Percentiles rank a stretch among this genome's conserved stretches.
phyloP scores from a whole-genome alignment of 2,113 vertebrate species.

The Monopterus albus region DNA sequence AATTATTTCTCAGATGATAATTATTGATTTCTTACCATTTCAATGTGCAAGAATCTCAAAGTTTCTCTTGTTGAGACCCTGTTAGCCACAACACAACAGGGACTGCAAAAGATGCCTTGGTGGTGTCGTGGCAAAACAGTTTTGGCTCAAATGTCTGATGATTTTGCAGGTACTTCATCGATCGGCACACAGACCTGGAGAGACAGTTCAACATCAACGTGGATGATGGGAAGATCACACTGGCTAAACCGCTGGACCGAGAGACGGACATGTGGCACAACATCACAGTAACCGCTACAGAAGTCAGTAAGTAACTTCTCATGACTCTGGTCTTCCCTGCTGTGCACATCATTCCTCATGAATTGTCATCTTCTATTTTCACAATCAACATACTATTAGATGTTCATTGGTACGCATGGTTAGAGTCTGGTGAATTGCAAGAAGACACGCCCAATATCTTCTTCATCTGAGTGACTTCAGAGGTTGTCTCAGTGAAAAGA shows the following conservation, averaged over 20 bases:
- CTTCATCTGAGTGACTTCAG: conserved; percentile 5
- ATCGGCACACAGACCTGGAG: conserved; percentile 98
- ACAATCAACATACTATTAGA: conserved; percentile 6
- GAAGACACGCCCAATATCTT: neutral
- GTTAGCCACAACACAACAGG: conserved; percentile 27
- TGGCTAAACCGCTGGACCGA: conserved; percentile 94
- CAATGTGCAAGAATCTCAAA: conserved; percentile 66
- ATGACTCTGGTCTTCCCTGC: neutral
- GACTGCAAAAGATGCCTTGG: no score
- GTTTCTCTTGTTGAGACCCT: conserved; percentile 52
- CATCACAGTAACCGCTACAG: conserved; percentile 96
- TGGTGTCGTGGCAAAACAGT: neutral
- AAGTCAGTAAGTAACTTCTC: conserved; percentile 90
- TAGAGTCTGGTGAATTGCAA: conserved; percentile 11
- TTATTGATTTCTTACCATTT: conserved; percentile 77
- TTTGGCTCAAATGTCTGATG: conserved; percentile 37
- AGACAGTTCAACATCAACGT: conserved; percentile 98
- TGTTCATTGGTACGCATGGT: conserved; percentile 7
- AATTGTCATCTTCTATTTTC: conserved; percentile 11
- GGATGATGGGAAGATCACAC: conserved; percentile 94
- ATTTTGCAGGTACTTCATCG: conserved; percentile 94
- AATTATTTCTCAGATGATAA: conserved; percentile 87
- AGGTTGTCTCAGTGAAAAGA: conserved; percentile 42
- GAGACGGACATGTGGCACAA: conserved; percentile 97
- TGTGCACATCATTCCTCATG: neutral